A percentile compares a stretch with the other conserved stretches of the same genome.
These are phyloP conservation scores for Pyrrhia umbra DNA, from an alignment of 2,888 invertebrate species.

Conservation along the genomic window DNA sequence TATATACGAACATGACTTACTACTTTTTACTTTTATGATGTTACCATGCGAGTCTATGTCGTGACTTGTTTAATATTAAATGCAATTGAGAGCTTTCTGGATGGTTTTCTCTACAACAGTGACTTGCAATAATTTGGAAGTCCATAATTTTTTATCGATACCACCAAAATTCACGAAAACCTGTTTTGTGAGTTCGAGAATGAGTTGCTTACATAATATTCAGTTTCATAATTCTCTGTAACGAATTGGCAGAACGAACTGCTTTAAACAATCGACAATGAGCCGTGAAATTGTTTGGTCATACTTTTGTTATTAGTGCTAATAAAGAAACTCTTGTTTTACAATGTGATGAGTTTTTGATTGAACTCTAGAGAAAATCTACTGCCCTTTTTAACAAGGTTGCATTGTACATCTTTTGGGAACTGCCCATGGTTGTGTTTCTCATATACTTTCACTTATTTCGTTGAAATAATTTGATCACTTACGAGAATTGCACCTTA, in stretches of 20 bases:
- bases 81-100: slow-evolving; percentile 49
- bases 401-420: slow-evolving; percentile 50
- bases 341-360: slow-evolving; percentile 51
- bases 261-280: slow-evolving; percentile 37
- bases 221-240: slow-evolving; percentile 64
- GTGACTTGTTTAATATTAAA: slow-evolving; percentile 53
- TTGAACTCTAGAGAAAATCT: slow-evolving; percentile 43
- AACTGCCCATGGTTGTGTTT: slow-evolving; percentile 52
- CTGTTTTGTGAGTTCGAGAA: slow-evolving; percentile 65
- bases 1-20: slow-evolving; percentile 72
- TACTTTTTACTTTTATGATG: slow-evolving; percentile 72
- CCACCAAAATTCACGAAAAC: slow-evolving; percentile 60
- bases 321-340: slow-evolving; percentile 38
- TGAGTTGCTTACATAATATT: slow-evolving; percentile 65
- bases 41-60: slow-evolving; percentile 55
- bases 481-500: slow-evolving; percentile 63
- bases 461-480: slow-evolving; percentile 69
- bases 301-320: slow-evolving; percentile 38
- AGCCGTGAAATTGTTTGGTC: slow-evolving; percentile 41
- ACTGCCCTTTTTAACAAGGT: slow-evolving; percentile 55
- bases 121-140: slow-evolving; percentile 37
- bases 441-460: slow-evolving; percentile 74
- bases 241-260: slow-evolving; percentile 56
- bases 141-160: slow-evolving; percentile 41
- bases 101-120: slow-evolving; percentile 58